A percentile compares a stretch with the other conserved stretches of the same genome.
Evolutionary conservation across 2,888 invertebrate genomes (phyloP).

Genomic region (Serrognathus titanus): DNA sequence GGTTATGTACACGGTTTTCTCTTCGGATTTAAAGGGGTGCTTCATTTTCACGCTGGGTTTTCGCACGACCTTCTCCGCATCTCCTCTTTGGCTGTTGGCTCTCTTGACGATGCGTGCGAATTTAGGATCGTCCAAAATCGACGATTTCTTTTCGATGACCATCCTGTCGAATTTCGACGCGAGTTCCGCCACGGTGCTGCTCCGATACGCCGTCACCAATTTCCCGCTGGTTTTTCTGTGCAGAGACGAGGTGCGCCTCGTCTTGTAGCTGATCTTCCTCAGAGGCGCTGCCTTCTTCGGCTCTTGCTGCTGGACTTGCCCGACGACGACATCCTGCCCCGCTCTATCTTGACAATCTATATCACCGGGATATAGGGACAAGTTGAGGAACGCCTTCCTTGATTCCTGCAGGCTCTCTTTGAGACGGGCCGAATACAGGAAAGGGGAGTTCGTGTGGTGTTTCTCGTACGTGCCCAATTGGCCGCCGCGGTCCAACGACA

Average conservation of each 20-base stretch:
- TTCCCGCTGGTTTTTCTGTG: conserved; percentile 48
- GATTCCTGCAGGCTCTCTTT: conserved; percentile 34
- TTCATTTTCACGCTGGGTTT: conserved; percentile 51
- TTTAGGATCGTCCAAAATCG: conserved; percentile 55
- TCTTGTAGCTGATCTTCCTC: conserved; percentile 62
- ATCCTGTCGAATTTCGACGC: conserved; percentile 69
- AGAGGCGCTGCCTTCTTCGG: conserved; percentile 41
- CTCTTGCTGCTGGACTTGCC: conserved; percentile 1
- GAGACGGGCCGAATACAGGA: conserved; percentile 19
- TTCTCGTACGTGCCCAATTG: conserved; percentile 4
- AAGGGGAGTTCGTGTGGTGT: conserved; percentile 12
- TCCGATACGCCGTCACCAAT: conserved; percentile 50
- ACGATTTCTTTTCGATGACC: conserved; percentile 50
- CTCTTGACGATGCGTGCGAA: conserved; percentile 52
- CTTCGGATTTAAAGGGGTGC: conserved; percentile 20
- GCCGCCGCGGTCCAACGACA: conserved; percentile 24
- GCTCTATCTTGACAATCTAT: neutral
- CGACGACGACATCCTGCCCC: neutral
- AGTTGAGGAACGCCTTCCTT: conserved; percentile 34
- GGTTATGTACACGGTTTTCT: conserved; percentile 24
- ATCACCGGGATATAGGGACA: conserved; percentile 14
- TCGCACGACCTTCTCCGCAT: conserved; percentile 10
- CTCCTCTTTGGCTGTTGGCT: conserved; percentile 39
- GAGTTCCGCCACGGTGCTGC: conserved; percentile 63
- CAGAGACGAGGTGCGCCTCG: conserved; percentile 51